These are phyloP conservation scores for Vollenhovia emeryi DNA, from an alignment of 1,140 invertebrate species.

Conservation along the genomic window DNA sequence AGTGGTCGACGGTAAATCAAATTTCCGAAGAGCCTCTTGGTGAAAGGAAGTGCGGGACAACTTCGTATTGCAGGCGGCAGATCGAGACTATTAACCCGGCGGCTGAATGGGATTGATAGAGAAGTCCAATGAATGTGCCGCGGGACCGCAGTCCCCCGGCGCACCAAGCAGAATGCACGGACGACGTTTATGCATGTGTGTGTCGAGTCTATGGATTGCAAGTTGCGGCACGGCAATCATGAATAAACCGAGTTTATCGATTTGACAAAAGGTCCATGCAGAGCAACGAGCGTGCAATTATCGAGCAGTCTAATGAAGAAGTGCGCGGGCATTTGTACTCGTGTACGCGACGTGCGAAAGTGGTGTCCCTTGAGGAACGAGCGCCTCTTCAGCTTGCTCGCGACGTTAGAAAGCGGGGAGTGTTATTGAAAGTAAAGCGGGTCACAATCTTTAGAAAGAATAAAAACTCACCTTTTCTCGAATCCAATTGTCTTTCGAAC, in stretches of 20 bases:
- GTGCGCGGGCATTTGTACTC: conserved; percentile 6
- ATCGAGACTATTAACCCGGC: conserved; percentile 37
- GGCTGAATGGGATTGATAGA: conserved; percentile 48
- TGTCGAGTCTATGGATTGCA: conserved; percentile 9
- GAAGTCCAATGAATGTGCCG: conserved; percentile 48
- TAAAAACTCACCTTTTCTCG: background rate
- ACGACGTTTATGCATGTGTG: conserved; percentile 2
- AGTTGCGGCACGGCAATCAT: conserved; percentile 21
- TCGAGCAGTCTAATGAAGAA: conserved; percentile 17
- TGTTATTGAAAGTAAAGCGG: background rate
- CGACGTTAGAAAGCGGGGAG: background rate
- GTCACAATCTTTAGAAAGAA: background rate
- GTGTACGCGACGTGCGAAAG: background rate
- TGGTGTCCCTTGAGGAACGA: conserved; percentile 6
- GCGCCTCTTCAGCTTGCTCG: background rate
- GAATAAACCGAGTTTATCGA: conserved; percentile 32
- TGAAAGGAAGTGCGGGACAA: conserved; percentile 9
- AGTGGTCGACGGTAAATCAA: background rate
- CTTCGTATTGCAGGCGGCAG: background rate
- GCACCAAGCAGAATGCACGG: conserved; percentile 15
- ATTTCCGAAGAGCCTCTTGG: background rate
- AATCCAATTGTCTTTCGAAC: too few relatives aligned
- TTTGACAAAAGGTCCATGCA: conserved; percentile 36
- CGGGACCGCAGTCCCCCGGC: conserved; percentile 8
- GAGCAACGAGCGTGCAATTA: conserved; percentile 38